Conservation (phyloP, 2,113 vertebrate species). For the Oryctolagus cuniculus region DNA sequence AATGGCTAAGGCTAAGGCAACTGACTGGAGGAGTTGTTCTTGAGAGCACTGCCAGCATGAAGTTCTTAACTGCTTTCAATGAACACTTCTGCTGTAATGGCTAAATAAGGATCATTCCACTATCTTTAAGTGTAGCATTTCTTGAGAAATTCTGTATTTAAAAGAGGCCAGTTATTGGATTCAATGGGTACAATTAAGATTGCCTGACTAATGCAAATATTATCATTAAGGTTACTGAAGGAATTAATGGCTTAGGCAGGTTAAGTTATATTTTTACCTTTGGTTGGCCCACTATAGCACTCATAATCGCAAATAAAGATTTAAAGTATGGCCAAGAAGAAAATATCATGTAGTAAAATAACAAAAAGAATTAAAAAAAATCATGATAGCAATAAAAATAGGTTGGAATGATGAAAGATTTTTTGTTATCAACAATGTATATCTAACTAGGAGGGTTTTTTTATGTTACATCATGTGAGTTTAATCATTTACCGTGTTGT, state of each 20-base stretch:
- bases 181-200: slow-evolving; percentile 44
- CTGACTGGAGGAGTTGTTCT: slow-evolving; percentile 56
- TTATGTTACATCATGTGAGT: not conserved
- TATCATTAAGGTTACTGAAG: not conserved
- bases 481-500: not conserved
- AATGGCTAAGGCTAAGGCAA: not conserved
- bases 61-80: not conserved
- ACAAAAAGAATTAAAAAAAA: not conserved
- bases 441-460: not conserved
- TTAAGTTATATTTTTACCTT: not conserved
- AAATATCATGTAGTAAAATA: not conserved
- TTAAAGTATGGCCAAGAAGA: not conserved
- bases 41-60: slow-evolving; percentile 45
- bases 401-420: not conserved
- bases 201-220: not conserved
- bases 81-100: slow-evolving; percentile 50
- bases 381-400: not conserved
- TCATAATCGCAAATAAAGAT: not conserved
- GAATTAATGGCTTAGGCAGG: not conserved
- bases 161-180: slow-evolving; percentile 54
- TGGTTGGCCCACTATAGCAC: not conserved
- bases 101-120: slow-evolving; percentile 55
- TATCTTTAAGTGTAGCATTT: slow-evolving; percentile 49
- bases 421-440: not conserved
- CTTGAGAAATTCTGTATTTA: slow-evolving; percentile 52